Percentiles rank a stretch among this genome's conserved stretches.
Evolutionary conservation across 2,797 vertebrate species (phyloP).

Genomic region (Phoxinus dragarum): DNA sequence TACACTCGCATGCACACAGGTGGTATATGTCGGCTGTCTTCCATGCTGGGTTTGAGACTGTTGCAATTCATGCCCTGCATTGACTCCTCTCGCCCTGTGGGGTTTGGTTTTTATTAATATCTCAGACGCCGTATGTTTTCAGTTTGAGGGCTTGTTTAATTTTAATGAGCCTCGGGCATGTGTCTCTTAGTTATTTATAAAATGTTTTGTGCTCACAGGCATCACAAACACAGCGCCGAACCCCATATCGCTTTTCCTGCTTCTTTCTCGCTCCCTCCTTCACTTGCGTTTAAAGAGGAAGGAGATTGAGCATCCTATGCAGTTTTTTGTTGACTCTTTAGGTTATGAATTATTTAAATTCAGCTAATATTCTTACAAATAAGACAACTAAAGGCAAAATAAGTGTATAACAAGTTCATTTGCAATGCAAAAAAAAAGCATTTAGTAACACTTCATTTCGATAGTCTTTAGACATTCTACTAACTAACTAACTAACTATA

Average conservation of each 20-base stretch:
- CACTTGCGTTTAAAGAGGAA: constrained; percentile 17
- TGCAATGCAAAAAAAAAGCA: not conserved
- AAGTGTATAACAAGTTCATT: not conserved
- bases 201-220: constrained; percentile 77
- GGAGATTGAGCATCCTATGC: constrained; percentile 1
- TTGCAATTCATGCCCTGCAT: constrained; percentile 36
- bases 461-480: not conserved
- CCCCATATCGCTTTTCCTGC: constrained; percentile 68
- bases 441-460: not conserved
- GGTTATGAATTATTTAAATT: constrained; percentile 6
- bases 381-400: not conserved
- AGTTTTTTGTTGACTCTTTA: constrained; percentile 2
- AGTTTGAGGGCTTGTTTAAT: constrained; percentile 61
- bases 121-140: constrained; percentile 41
- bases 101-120: constrained; percentile 50
- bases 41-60: constrained; percentile 35
- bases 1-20: constrained; percentile 43
- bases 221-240: constrained; percentile 61
- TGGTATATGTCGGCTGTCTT: constrained; percentile 27
- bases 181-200: constrained; percentile 80
- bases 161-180: constrained; percentile 72
- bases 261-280: not conserved
- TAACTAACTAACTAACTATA: too few relatives aligned
- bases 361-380: not conserved
- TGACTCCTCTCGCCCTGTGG: constrained; percentile 27